Evolutionary conservation across 35 echinoderm and acorn worm species (phyloP).

Genomic region (Patiria miniata): DNA sequence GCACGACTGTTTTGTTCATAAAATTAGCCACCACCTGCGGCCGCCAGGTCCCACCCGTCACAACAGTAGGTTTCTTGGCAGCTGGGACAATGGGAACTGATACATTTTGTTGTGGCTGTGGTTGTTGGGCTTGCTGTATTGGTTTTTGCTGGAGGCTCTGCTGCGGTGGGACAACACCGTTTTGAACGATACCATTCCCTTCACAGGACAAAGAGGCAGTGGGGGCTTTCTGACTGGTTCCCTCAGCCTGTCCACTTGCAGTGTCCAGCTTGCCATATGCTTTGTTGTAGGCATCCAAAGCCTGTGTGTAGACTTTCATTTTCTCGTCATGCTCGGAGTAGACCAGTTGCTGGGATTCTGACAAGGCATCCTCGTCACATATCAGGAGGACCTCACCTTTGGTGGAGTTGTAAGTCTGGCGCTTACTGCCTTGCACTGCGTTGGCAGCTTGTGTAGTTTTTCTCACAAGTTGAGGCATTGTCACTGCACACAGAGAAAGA

Average conservation of each 20-base stretch:
- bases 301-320: neutral
- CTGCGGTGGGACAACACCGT: neutral
- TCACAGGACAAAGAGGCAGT: slow-evolving; percentile 2
- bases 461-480: too few species aligned
- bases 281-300: slow-evolving; percentile 8
- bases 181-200: neutral
- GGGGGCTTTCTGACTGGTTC: neutral
- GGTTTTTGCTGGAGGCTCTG: neutral
- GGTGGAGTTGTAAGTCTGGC: neutral
- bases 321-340: slow-evolving; percentile 19
- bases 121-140: neutral
- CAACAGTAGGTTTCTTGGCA: too few species aligned
- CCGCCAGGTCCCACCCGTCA: neutral
- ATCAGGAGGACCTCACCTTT: neutral
- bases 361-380: slow-evolving; percentile 19
- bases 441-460: too few species aligned
- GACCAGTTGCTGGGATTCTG: neutral
- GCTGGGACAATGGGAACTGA: neutral
- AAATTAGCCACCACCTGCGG: neutral
- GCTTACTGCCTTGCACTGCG: neutral
- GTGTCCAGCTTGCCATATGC: neutral
- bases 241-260: neutral
- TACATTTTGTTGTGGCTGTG: neutral
- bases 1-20: too few species aligned
- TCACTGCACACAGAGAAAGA: too few species aligned